Conservation (phyloP, 1,140 invertebrate species). For the Neelides sp. region DNA sequence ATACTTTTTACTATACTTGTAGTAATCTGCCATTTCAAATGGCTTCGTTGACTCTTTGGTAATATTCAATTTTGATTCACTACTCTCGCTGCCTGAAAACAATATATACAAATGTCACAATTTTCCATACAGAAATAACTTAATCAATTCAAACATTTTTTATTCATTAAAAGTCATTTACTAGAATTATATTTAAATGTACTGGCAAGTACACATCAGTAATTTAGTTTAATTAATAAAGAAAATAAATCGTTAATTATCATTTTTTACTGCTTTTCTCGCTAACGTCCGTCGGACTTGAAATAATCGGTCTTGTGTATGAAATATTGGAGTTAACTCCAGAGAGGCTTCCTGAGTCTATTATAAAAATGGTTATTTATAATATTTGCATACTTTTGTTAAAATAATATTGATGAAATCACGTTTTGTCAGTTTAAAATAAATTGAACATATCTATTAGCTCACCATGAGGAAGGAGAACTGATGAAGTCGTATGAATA, state of each 20-base stretch:
- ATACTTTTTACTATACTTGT: slow-evolving; percentile 26
- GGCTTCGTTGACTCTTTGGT: slow-evolving; percentile 19
- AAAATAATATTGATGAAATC: neutral
- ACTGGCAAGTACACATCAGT: neutral
- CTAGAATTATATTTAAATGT: slow-evolving; percentile 1
- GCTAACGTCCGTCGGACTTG: slow-evolving; percentile 15
- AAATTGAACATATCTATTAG: neutral
- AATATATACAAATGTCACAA: neutral
- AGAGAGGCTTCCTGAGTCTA: neutral
- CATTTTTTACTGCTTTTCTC: slow-evolving; percentile 11
- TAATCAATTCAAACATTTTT: neutral
- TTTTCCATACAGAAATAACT: neutral
- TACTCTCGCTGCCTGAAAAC: slow-evolving; percentile 22
- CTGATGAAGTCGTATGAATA: neutral
- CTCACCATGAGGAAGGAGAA: neutral
- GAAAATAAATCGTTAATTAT: no score
- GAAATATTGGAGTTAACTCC: no score
- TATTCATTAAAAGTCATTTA: neutral
- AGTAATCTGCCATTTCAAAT: slow-evolving; percentile 29
- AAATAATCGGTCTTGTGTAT: slow-evolving; percentile 7
- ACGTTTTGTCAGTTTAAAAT: neutral
- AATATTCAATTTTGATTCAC: slow-evolving; percentile 8
- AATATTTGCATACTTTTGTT: neutral
- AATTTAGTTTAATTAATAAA: neutral
- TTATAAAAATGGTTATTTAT: neutral